A percentile compares a stretch with the other conserved stretches of the same genome.
Evolutionary conservation across 2,888 invertebrate species (phyloP).

Genomic region (Lordiphosa andalusiaca): DNA sequence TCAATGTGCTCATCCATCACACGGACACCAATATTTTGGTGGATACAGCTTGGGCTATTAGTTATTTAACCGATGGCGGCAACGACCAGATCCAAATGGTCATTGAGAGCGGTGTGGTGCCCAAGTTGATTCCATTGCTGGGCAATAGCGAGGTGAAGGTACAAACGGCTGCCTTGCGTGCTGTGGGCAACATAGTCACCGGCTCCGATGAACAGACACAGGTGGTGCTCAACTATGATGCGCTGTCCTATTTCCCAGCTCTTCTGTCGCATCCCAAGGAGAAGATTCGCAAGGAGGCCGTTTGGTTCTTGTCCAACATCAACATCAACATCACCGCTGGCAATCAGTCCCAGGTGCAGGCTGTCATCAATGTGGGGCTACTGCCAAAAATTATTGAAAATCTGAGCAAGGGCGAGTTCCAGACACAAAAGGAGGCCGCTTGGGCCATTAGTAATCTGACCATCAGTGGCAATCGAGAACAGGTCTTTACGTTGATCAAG

Average conservation of each 20-base stretch:
- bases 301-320: conserved; percentile 99
- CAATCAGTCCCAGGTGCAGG: conserved; percentile 98
- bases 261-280: conserved; percentile 96
- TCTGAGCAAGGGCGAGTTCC: conserved; percentile 94
- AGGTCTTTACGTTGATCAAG: conserved; percentile 92
- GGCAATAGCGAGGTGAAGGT: conserved; percentile 94
- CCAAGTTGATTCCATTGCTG: conserved; percentile 95
- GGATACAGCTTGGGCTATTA: conserved; percentile 99
- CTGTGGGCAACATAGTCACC: conserved; percentile 99
- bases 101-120: conserved; percentile 97
- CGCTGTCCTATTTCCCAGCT: conserved; percentile 95
- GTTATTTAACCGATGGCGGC: conserved; percentile 98
- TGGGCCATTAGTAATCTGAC: conserved; percentile 99
- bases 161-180: conserved; percentile 97
- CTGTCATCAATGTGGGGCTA: conserved; percentile 94
- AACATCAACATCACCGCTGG: conserved; percentile 99
- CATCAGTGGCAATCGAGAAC: conserved; percentile 96
- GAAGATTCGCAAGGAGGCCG: conserved; percentile 99
- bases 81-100: conserved; percentile 99
- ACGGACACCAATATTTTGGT: conserved; percentile 97
- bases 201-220: conserved; percentile 99
- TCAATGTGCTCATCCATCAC: conserved; percentile 96
- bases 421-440: conserved; percentile 99
- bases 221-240: conserved; percentile 96
- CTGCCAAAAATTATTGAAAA: conserved; percentile 97